phyloP scores from a whole-genome alignment of 2,797 vertebrate species.

The Pachyuromys duprasi region DNA sequence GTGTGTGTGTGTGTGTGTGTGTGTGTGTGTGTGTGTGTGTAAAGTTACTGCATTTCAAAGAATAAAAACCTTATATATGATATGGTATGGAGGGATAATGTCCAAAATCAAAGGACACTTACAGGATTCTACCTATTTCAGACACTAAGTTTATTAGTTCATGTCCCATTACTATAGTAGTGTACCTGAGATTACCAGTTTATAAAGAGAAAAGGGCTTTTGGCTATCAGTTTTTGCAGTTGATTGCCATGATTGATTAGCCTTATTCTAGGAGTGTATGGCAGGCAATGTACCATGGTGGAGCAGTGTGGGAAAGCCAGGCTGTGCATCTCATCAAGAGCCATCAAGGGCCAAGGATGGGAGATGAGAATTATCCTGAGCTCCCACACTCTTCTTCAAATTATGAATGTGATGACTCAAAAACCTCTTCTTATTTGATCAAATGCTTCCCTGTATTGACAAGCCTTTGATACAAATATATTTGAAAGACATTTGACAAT shows the following conservation, averaged over 20 bases:
- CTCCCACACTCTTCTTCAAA: not conserved
- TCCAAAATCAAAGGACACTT: too few relatives aligned
- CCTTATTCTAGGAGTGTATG: not conserved
- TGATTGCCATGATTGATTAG: not conserved
- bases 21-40: not conserved
- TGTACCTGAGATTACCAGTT: not conserved
- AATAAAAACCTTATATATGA: not conserved
- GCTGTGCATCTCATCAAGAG: not conserved
- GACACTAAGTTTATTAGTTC: not conserved
- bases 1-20: not conserved
- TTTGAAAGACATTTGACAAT: not conserved
- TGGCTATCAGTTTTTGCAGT: not conserved
- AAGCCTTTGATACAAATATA: not conserved
- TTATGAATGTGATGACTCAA: not conserved
- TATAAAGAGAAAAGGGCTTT: not conserved
- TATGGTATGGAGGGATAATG: not conserved
- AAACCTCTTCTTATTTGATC: not conserved
- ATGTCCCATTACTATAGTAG: not conserved
- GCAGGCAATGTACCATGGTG: too few relatives aligned
- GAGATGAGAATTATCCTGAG: not conserved
- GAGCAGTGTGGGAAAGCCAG: not conserved
- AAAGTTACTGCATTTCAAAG: not conserved
- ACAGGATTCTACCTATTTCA: not conserved
- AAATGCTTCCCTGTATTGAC: not conserved
- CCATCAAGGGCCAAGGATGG: too few relatives aligned